Percentiles rank a stretch among this genome's conserved stretches.
phyloP scores from a whole-genome alignment of 2,113 vertebrate genomes.

The Dromas ardeola region DNA sequence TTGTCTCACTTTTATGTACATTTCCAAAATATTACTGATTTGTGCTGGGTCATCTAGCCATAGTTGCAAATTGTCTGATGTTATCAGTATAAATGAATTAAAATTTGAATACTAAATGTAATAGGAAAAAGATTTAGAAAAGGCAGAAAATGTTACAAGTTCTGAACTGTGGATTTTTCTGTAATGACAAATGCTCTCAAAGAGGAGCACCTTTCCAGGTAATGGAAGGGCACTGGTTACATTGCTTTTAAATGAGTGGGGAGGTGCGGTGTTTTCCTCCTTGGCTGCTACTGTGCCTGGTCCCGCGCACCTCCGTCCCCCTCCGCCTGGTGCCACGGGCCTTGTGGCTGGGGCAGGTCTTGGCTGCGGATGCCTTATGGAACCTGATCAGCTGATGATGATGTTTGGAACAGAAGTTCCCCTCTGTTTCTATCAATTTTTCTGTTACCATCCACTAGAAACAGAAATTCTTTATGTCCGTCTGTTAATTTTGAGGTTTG shows the following conservation, averaged over 20 bases:
- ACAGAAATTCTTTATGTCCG: background rate
- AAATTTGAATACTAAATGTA: background rate
- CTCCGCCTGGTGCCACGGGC: background rate
- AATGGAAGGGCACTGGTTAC: background rate
- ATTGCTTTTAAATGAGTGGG: background rate
- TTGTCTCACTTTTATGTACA: background rate
- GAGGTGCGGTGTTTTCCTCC: background rate
- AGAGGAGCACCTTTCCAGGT: background rate
- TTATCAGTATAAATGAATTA: background rate
- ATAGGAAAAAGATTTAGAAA: background rate
- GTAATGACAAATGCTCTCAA: background rate
- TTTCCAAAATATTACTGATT: background rate
- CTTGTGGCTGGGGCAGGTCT: background rate
- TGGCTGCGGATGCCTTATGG: background rate
- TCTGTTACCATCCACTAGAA: background rate
- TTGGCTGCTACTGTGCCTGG: background rate
- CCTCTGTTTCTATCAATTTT: background rate
- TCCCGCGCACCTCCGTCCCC: no score
- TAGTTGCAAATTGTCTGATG: background rate
- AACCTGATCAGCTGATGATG: background rate
- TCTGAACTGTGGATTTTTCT: background rate
- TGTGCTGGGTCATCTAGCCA: background rate
- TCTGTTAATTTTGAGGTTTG: background rate
- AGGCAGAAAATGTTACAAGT: background rate
- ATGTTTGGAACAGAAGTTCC: background rate